These are phyloP conservation scores for Prinia subflava DNA, from an alignment of 2,113 vertebrate species.

Conservation along the genomic window DNA sequence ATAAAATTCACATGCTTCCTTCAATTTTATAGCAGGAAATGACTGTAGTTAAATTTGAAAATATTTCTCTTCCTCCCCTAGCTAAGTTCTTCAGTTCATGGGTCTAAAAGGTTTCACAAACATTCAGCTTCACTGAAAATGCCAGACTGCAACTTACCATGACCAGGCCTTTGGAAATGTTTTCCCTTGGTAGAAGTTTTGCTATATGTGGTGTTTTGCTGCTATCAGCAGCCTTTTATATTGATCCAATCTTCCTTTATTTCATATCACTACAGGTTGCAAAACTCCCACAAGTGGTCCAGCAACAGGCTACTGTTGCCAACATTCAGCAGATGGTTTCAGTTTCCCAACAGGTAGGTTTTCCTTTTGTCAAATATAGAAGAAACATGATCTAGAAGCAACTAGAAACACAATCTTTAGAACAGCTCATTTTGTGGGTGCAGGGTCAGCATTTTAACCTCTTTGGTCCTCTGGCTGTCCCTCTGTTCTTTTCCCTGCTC, in stretches of 20 bases:
- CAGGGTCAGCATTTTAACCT: background rate
- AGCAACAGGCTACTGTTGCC: constrained; percentile 80
- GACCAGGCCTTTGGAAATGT: background rate
- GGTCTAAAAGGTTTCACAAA: background rate
- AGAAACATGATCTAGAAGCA: no score
- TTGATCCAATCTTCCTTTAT: background rate
- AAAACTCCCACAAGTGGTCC: constrained; percentile 86
- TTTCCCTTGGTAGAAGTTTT: background rate
- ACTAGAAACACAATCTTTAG: background rate
- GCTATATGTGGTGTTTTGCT: background rate
- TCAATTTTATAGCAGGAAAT: background rate
- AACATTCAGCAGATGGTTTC: constrained; percentile 88
- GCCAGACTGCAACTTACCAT: background rate
- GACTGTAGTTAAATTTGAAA: background rate
- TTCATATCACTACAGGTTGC: constrained; percentile 70
- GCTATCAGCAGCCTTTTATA: background rate
- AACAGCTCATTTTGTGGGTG: background rate
- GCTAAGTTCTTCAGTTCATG: background rate
- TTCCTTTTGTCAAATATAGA: background rate
- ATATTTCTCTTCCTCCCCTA: background rate
- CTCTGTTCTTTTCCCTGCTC: background rate
- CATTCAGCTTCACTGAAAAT: background rate
- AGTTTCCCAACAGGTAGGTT: constrained; percentile 85
- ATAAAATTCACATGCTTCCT: background rate
- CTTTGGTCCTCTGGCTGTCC: background rate